phyloP scores from a whole-genome alignment of 1,140 invertebrate species.

The Condylostylus longicornis region DNA sequence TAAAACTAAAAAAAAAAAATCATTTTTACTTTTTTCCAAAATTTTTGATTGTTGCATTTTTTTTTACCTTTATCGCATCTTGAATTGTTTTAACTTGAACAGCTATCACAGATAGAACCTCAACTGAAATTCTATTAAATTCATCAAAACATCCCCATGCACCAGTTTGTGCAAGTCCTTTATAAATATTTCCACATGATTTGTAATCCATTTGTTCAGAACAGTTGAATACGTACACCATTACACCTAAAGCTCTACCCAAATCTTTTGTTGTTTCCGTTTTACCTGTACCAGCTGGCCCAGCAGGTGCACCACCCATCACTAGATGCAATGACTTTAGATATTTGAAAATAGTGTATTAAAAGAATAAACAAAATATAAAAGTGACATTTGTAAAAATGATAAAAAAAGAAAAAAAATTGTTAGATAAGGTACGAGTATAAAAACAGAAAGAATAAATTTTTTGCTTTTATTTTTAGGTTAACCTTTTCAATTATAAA shows the following conservation, averaged over 20 bases:
- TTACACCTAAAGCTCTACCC: constrained; percentile 84
- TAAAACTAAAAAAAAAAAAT: too few species aligned
- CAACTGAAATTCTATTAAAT: constrained; percentile 86
- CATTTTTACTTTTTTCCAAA: too few species aligned
- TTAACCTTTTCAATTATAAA: too few species aligned
- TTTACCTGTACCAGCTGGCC: constrained; percentile 87
- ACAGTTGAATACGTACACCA: constrained; percentile 92
- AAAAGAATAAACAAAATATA: too few species aligned
- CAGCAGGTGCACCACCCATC: constrained; percentile 74
- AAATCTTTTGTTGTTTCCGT: constrained; percentile 92
- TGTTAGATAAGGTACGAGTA: too few species aligned
- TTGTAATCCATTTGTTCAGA: constrained; percentile 95
- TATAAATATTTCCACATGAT: constrained; percentile 82
- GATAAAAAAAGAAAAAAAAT: too few species aligned
- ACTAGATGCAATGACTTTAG: constrained; percentile 58
- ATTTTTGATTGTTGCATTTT: background rate
- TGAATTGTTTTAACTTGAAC: constrained; percentile 64
- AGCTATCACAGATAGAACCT: constrained; percentile 84
- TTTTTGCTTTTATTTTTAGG: too few species aligned
- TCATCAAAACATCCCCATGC: constrained; percentile 94
- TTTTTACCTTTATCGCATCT: constrained; percentile 27
- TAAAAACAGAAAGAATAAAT: too few species aligned
- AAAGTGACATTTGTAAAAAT: too few species aligned
- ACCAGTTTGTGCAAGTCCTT: constrained; percentile 76
- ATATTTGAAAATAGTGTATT: too few species aligned